Conservation (phyloP, 2,888 invertebrate species). For the Caenorhabditis macrosperma region DNA sequence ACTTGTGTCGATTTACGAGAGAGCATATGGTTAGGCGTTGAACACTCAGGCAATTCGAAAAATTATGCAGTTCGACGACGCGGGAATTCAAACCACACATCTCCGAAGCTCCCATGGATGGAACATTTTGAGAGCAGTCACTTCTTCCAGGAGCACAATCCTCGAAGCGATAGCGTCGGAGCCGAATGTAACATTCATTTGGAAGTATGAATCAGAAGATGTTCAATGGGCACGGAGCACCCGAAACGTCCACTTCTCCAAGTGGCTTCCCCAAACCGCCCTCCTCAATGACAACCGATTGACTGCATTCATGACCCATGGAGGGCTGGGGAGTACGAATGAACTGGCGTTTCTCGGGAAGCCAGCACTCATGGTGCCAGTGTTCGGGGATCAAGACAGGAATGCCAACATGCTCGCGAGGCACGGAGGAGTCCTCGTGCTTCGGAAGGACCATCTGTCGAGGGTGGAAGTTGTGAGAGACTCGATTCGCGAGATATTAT, state of each 20-base stretch:
- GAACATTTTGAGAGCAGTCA: no score
- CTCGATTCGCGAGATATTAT: conserved; percentile 21
- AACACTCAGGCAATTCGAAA: no score
- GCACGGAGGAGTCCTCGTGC: conserved; percentile 28
- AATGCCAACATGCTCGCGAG: conserved; percentile 54
- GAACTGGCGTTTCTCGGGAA: conserved; percentile 46
- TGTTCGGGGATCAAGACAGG: conserved; percentile 49
- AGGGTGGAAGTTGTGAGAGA: background rate
- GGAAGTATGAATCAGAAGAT: conserved; percentile 56
- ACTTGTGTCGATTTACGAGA: no score
- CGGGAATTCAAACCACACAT: no score
- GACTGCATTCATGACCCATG: conserved; percentile 43
- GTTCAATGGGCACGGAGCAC: conserved; percentile 13
- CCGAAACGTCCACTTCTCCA: conserved; percentile 36
- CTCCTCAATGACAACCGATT: conserved; percentile 43
- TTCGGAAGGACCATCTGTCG: conserved; percentile 21
- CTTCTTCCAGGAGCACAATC: conserved; percentile 7
- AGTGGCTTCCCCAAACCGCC: conserved; percentile 57
- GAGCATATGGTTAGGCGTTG: no score
- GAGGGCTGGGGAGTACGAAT: conserved; percentile 47
- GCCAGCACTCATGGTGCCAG: conserved; percentile 36
- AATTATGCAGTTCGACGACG: no score
- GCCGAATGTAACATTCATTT: conserved; percentile 54
- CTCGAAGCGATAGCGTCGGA: conserved; percentile 23
- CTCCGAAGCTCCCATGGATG: no score